Base-by-base conservation (phyloP, 2,888 invertebrate genomes). In the Belgica antarctica region DNA sequence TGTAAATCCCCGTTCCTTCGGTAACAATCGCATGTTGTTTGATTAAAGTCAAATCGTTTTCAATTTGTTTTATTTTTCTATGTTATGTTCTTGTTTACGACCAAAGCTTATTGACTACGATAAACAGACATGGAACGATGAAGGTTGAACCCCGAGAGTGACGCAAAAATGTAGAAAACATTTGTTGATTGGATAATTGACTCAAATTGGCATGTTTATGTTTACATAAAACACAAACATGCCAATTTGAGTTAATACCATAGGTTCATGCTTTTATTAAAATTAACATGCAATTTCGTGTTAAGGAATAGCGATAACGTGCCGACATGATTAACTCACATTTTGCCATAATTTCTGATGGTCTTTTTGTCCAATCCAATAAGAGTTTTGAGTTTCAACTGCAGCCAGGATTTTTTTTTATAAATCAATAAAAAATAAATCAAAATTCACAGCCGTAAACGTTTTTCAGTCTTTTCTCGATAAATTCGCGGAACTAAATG, bases 131-230 rank as follows among this genome's bases (percentile, higher is more conserved):
- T 12, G 41, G 41, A n/a, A n/a, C 3, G 41, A 41, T 2, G 41
- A 41, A 41, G 4, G 10, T 41, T n/a, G n/a, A n/a, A n/a, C 31
- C 8, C 25, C 41, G 41, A 36, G 19, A 27, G 62, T 27, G 15
- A 47, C n/a, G 22, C 15, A 46, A 46, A 12, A 62, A 62, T 31
- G 62, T 22, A 62, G 34, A 62, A 62, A 25, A 59, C 1, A 59
- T 25, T 59, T 59, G 27, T n/a, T 61, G 61, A 62, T 62, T 62
- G 62, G 34, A 62, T 62, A 62, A 62, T 62, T 62, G 62, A 15
- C 62, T 10, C 34, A 62, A 62, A 63, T 63, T 63, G 63, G 28
- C 63, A 41, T 22, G n/a, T 17, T 62, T 27, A 17, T 41, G 41
- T 41, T n/a, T n/a, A n/a, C n/a, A n/a, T n/a, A n/a, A n/a, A n/a